phyloP scores from a whole-genome alignment of 2,797 vertebrate genomes.

The Glossophaga mutica region DNA sequence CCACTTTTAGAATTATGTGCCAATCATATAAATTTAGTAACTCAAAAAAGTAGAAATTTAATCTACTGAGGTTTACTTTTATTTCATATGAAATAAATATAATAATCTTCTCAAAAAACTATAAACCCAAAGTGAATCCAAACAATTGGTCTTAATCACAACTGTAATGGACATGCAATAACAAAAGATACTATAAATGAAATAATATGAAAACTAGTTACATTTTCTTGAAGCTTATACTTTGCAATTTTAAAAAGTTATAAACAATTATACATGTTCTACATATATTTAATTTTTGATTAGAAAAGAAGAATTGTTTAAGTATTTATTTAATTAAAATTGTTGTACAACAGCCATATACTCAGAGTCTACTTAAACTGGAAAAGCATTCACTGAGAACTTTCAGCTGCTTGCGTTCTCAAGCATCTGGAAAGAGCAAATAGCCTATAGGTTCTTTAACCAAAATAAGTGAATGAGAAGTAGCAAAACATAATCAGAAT shows the following conservation, averaged over 20 bases:
- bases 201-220: neutral
- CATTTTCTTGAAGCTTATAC: neutral
- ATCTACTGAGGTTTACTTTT: neutral
- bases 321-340: neutral
- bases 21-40: neutral
- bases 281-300: neutral
- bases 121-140: neutral
- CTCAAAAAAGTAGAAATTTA: neutral
- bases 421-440: constrained; percentile 4
- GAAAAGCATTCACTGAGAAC: neutral
- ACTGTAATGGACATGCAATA: neutral
- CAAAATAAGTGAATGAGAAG: neutral
- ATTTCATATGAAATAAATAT: neutral
- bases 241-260: neutral
- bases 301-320: neutral
- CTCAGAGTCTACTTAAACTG: neutral
- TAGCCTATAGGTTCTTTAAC: neutral
- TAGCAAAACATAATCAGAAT: neutral
- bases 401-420: neutral
- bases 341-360: neutral
- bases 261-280: neutral
- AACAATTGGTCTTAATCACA: neutral
- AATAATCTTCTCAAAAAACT: neutral
- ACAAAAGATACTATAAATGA: neutral
- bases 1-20: neutral